Evolutionary conservation across 2,888 invertebrate species (phyloP).

Genomic region (Temnothorax rugatulus): DNA sequence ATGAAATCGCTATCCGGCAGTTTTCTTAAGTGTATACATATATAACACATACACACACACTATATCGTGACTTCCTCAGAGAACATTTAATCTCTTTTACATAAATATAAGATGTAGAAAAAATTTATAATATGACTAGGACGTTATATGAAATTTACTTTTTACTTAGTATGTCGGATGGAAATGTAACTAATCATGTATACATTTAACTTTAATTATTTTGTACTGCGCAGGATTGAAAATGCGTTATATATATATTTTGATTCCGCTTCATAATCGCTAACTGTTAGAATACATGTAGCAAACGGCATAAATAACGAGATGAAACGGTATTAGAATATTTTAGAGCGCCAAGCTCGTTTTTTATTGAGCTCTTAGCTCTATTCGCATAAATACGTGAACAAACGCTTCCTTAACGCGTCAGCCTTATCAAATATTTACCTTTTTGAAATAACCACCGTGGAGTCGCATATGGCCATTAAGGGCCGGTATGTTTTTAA

Average conservation of each 20-base stretch:
- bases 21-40: not conserved
- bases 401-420: conserved; percentile 6
- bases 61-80: not conserved
- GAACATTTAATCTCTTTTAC: not conserved
- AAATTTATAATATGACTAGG: not conserved
- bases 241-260: not conserved
- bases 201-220: conserved; percentile 21
- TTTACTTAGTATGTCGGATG: not conserved
- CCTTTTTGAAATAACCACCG: conserved; percentile 98
- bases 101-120: not conserved
- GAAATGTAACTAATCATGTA: not conserved
- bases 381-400: conserved; percentile 18
- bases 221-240: not conserved
- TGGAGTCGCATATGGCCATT: conserved; percentile 99
- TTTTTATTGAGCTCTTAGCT: conserved; percentile 26
- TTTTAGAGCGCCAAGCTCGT: not conserved
- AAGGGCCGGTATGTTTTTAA: conserved; percentile 98
- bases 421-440: conserved; percentile 80
- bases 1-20: not conserved
- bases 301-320: conserved; percentile 7
- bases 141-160: not conserved
- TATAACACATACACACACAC: no score
- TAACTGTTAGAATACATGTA: not conserved
- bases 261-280: not conserved
- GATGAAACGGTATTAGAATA: conserved; percentile 31